Conservation (phyloP, 2,113 vertebrate genomes). For the Hyla sarda region DNA sequence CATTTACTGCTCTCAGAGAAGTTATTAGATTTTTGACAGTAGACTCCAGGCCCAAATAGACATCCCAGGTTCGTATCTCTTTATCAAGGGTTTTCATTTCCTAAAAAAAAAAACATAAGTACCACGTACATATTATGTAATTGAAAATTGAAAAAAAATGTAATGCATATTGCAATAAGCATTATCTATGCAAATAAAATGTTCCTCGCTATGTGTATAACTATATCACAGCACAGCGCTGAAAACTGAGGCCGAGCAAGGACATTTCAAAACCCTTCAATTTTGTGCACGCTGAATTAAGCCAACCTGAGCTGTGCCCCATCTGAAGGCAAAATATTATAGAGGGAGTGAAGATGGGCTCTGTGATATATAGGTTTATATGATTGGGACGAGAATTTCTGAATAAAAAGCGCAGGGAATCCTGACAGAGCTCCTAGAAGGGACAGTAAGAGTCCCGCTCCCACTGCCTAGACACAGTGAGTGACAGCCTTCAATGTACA, state of each 20-base stretch:
- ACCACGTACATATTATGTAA: neutral
- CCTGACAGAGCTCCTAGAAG: too few relatives aligned
- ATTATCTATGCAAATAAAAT: neutral
- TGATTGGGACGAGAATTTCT: too few relatives aligned
- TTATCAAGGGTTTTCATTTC: conserved; percentile 80
- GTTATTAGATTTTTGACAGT: conserved; percentile 74
- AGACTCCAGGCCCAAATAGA: conserved; percentile 71
- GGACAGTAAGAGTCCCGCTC: too few relatives aligned
- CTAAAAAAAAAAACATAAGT: conserved; percentile 59
- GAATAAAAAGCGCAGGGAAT: too few relatives aligned
- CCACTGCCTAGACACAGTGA: too few relatives aligned
- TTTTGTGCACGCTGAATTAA: neutral
- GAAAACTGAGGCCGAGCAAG: neutral
- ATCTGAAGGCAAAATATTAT: neutral
- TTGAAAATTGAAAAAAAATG: neutral
- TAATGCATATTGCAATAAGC: neutral
- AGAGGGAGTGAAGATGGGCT: too few relatives aligned
- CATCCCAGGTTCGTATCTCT: conserved; percentile 72
- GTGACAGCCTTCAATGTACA: too few relatives aligned
- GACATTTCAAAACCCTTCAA: neutral
- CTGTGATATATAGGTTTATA: too few relatives aligned
- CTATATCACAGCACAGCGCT: neutral
- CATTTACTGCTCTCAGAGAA: conserved; percentile 77
- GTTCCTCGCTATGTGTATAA: neutral
- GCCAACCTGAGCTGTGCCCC: too few relatives aligned